Evolutionary conservation across 2,113 vertebrate species (phyloP).

Genomic region (Halichoeres trimaculatus): DNA sequence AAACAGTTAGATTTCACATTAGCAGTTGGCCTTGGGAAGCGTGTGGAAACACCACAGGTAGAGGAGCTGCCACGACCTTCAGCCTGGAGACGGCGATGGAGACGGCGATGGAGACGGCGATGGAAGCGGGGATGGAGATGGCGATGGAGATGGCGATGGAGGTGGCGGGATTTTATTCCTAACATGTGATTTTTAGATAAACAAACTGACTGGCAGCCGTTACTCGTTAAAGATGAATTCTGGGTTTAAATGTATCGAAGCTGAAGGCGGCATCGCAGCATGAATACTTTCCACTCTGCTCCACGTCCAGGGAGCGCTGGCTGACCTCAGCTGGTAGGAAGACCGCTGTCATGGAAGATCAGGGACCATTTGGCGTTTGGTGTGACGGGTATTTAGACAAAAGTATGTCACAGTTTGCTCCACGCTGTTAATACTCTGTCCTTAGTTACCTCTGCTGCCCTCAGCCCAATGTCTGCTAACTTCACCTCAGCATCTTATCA

Average conservation of each 20-base stretch:
- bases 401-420: slow-evolving; percentile 8
- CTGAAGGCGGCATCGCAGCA: slow-evolving; percentile 39
- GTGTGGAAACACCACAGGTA: slow-evolving; percentile 43
- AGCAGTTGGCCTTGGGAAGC: slow-evolving; percentile 26
- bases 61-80: slow-evolving; percentile 39
- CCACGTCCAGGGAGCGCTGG: slow-evolving; percentile 27
- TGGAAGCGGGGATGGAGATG: slow-evolving; percentile 12
- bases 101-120: not conserved
- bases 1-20: slow-evolving; percentile 58
- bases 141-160: not conserved
- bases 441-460: no score
- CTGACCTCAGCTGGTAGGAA: slow-evolving; percentile 49
- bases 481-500: no score
- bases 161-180: slow-evolving; percentile 28
- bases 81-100: slow-evolving; percentile 22
- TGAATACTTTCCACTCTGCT: slow-evolving; percentile 68
- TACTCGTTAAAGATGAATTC: slow-evolving; percentile 15
- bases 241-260: slow-evolving; percentile 34
- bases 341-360: slow-evolving; percentile 58
- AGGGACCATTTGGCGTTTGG: slow-evolving; percentile 44
- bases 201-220: slow-evolving; percentile 22
- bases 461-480: no score
- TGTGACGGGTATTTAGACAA: slow-evolving; percentile 45
- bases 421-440: no score
- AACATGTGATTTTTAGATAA: slow-evolving; percentile 39